phyloP scores from a whole-genome alignment of 2,888 invertebrate species.

The Anodontia alba region DNA sequence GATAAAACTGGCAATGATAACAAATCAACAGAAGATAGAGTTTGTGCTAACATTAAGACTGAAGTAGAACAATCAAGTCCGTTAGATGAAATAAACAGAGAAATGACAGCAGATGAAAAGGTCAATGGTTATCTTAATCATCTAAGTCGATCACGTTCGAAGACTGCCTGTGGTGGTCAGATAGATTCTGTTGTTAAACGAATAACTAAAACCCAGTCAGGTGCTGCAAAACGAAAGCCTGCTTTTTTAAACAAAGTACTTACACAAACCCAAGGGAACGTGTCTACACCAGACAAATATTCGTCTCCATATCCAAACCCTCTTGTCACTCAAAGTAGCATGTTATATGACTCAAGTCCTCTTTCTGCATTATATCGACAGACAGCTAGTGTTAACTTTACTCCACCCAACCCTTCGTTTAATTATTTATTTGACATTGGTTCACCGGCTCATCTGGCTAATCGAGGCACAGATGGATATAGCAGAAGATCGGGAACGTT shows the following conservation, averaged over 20 bases:
- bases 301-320: neutral
- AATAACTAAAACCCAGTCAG: constrained; percentile 9
- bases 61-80: neutral
- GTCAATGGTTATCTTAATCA: constrained; percentile 4
- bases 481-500: neutral
- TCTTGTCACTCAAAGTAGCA: neutral
- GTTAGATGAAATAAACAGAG: neutral
- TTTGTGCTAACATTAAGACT: neutral
- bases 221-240: constrained; percentile 55
- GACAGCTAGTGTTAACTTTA: constrained; percentile 7
- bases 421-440: neutral
- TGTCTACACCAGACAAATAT: neutral
- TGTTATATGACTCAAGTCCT: neutral
- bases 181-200: neutral
- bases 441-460: neutral
- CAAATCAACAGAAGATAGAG: neutral
- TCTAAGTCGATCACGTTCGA: neutral
- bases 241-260: constrained; percentile 25
- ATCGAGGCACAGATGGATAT: neutral
- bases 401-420: neutral
- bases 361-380: constrained; percentile 3
- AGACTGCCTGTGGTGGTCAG: neutral
- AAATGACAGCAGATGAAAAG: constrained; percentile 1
- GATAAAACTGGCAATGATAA: neutral
- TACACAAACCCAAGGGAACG: neutral